Conservation (phyloP, 2,797 vertebrate species). For the Urophycis tenuis region DNA sequence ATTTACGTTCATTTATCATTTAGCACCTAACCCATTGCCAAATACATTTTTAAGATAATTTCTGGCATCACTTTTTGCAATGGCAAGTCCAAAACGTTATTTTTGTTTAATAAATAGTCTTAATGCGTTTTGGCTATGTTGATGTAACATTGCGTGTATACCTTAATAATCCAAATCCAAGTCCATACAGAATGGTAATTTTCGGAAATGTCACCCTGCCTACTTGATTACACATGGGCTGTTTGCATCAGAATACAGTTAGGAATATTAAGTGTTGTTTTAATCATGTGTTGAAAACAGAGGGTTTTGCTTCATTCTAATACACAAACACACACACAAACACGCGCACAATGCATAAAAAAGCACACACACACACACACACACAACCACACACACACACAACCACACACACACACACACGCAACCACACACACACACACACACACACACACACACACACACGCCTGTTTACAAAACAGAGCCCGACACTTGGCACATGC, state of each 20-base stretch:
- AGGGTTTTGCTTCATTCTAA: background rate
- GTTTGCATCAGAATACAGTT: background rate
- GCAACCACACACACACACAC: background rate
- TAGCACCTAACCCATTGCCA: background rate
- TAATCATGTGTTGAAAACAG: background rate
- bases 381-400: background rate
- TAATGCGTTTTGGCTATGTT: background rate
- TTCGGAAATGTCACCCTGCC: background rate
- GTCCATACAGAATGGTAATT: background rate
- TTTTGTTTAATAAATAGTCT: background rate
- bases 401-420: background rate
- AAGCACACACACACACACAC: slow-evolving; percentile 2
- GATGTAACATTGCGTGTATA: background rate
- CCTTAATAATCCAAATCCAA: background rate
- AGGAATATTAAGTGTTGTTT: background rate
- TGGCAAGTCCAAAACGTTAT: background rate
- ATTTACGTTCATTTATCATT: background rate
- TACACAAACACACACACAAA: background rate
- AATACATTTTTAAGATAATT: background rate
- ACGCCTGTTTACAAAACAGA: background rate
- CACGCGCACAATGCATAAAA: background rate
- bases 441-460: background rate
- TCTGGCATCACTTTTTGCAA: background rate
- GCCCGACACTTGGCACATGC: too few relatives aligned
- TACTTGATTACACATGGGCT: background rate